phyloP scores from a whole-genome alignment of 2,888 invertebrate genomes.

The Linnaemya vulpina region DNA sequence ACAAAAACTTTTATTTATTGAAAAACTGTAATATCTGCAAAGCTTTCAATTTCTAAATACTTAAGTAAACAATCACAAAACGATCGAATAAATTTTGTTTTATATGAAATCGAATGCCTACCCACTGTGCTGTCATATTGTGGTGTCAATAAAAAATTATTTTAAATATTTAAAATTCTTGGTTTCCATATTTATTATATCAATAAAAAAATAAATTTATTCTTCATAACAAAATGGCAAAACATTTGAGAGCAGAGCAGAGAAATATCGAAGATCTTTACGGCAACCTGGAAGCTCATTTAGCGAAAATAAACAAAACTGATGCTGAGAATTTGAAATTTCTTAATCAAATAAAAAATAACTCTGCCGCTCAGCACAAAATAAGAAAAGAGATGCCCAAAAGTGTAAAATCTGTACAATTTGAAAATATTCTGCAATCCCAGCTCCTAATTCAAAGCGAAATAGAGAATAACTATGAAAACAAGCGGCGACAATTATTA shows the following conservation, averaged over 20 bases:
- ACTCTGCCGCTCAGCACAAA: not conserved
- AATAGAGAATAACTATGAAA: not conserved
- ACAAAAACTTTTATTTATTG: too few species aligned
- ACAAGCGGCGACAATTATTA: not conserved
- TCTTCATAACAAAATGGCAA: slow-evolving; percentile 9
- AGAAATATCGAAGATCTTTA: not conserved
- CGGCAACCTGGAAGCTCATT: not conserved
- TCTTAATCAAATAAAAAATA: not conserved
- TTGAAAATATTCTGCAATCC: not conserved
- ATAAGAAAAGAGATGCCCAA: not conserved
- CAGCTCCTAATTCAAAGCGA: not conserved
- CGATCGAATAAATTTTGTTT: too few species aligned
- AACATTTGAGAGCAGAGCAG: not conserved
- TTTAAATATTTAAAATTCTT: too few species aligned
- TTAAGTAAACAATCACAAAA: too few species aligned
- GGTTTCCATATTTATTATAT: too few species aligned
- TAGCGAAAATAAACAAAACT: slow-evolving; percentile 2
- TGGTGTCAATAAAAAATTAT: too few species aligned
- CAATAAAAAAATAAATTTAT: too few species aligned
- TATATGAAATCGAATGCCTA: too few species aligned
- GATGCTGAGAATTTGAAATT: slow-evolving; percentile 2
- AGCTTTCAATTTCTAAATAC: too few species aligned
- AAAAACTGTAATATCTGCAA: too few species aligned
- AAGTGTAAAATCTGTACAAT: not conserved
- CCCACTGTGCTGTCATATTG: too few species aligned